Conservation (phyloP, 2,113 vertebrate genomes). For the Crypturellus undulatus region DNA sequence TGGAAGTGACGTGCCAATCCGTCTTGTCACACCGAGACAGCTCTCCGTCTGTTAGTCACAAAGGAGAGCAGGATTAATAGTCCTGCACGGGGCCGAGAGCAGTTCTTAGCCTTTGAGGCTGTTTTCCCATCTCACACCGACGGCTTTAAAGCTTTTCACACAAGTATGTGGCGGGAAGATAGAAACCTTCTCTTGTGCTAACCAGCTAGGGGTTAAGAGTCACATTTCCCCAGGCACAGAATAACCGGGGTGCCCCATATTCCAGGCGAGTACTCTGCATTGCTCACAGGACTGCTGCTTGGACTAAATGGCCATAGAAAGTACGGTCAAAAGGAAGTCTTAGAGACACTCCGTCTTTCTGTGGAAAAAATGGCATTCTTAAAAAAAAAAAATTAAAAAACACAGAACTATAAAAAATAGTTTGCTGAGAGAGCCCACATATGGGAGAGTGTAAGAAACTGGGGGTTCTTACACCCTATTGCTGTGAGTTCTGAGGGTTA, state of each 20-base stretch:
- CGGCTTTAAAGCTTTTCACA: neutral
- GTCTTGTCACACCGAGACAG: neutral
- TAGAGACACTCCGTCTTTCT: neutral
- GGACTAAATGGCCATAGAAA: neutral
- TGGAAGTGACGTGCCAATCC: slow-evolving; percentile 47
- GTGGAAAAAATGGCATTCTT: rapidly evolving
- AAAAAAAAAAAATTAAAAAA: neutral
- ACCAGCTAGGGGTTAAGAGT: rapidly evolving
- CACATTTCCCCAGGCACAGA: neutral
- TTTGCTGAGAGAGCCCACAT: neutral
- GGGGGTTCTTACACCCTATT: neutral
- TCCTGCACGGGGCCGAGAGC: slow-evolving; percentile 8
- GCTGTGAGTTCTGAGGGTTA: neutral
- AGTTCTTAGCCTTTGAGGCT: neutral
- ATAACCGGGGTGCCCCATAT: neutral
- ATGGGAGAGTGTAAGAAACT: neutral
- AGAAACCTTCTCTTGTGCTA: neutral
- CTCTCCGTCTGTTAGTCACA: slow-evolving; percentile 52
- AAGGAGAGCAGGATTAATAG: neutral
- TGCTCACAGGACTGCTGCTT: neutral
- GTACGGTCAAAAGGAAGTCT: neutral
- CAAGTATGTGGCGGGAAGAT: neutral
- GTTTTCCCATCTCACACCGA: neutral
- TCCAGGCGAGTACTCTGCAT: neutral
- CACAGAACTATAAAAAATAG: neutral